Percentiles rank a stretch among this genome's conserved stretches.
These are phyloP conservation scores for Brachyopa scutellaris DNA, from an alignment of 2,888 invertebrate species.

Conservation along the genomic window DNA sequence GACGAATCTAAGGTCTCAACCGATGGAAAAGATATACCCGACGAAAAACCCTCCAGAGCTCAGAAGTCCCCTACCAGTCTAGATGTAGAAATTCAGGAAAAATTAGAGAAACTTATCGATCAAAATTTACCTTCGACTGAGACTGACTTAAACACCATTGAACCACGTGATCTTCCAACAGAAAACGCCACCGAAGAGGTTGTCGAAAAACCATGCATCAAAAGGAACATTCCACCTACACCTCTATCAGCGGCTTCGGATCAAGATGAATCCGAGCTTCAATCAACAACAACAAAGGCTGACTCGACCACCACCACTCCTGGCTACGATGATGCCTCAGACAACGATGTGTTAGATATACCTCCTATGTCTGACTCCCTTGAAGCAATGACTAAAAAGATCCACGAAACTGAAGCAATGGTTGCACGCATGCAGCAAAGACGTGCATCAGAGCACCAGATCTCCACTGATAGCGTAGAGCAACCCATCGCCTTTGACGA, in stretches of 20 bases:
- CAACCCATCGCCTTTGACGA: slow-evolving; percentile 75
- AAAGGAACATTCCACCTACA: slow-evolving; percentile 67
- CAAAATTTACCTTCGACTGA: neutral
- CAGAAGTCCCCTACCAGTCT: neutral
- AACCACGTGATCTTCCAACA: slow-evolving; percentile 33
- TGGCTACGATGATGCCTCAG: slow-evolving; percentile 66
- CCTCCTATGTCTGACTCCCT: slow-evolving; percentile 74
- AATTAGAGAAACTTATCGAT: slow-evolving; percentile 49
- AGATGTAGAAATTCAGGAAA: slow-evolving; percentile 3
- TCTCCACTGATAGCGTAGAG: slow-evolving; percentile 25
- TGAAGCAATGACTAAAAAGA: slow-evolving; percentile 75
- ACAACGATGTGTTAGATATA: slow-evolving; percentile 71
- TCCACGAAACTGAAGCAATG: slow-evolving; percentile 76
- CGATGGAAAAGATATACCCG: neutral
- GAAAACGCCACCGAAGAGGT: slow-evolving; percentile 64
- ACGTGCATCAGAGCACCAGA: slow-evolving; percentile 74
- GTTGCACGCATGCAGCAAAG: slow-evolving; percentile 77
- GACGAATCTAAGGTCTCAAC: neutral
- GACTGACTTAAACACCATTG: neutral
- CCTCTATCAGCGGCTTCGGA: slow-evolving; percentile 34
- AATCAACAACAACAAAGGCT: slow-evolving; percentile 64
- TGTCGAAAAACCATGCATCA: slow-evolving; percentile 73
- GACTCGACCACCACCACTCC: slow-evolving; percentile 52
- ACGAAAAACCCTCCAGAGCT: neutral
- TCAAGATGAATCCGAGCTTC: slow-evolving; percentile 60